A percentile compares a stretch with the other conserved stretches of the same genome.
phyloP scores from a whole-genome alignment of 2,113 vertebrate genomes.

The Neogobius melanostomus region DNA sequence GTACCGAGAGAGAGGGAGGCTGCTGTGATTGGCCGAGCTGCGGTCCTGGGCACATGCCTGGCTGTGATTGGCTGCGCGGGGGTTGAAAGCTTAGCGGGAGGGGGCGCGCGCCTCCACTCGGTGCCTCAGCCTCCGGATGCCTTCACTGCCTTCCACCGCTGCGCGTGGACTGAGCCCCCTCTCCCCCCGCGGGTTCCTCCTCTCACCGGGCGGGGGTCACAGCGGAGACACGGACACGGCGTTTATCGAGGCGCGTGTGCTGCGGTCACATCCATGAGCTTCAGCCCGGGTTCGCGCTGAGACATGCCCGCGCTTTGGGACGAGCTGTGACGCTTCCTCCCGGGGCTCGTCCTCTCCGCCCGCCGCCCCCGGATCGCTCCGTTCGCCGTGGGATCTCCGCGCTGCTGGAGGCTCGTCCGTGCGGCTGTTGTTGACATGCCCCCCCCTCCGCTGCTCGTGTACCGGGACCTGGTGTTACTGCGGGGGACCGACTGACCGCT shows the following conservation, averaged over 20 bases:
- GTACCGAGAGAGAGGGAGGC: too few species aligned
- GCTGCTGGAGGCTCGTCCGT: neutral
- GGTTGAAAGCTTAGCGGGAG: neutral
- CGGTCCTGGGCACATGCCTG: neutral
- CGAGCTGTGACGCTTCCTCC: neutral
- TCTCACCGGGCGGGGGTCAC: too few species aligned
- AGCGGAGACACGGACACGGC: too few species aligned
- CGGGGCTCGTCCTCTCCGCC: neutral
- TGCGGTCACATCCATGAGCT: too few species aligned
- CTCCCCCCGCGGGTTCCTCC: neutral
- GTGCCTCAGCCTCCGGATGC: neutral
- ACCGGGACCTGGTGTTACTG: neutral
- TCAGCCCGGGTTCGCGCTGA: neutral
- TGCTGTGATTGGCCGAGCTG: neutral
- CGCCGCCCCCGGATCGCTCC: neutral
- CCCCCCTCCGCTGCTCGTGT: neutral
- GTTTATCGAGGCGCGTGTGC: too few species aligned
- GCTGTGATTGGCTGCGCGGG: slow-evolving; percentile 2
- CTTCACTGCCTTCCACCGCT: neutral
- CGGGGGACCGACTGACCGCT: neutral
- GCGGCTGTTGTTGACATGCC: neutral
- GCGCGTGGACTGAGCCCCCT: neutral
- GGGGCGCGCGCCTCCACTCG: neutral
- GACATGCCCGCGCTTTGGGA: slow-evolving; percentile 1
- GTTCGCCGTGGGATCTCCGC: neutral